A percentile compares a stretch with the other conserved stretches of the same genome.
phyloP scores from a whole-genome alignment of 2,888 invertebrate species.

The Aleiodes alternator region DNA sequence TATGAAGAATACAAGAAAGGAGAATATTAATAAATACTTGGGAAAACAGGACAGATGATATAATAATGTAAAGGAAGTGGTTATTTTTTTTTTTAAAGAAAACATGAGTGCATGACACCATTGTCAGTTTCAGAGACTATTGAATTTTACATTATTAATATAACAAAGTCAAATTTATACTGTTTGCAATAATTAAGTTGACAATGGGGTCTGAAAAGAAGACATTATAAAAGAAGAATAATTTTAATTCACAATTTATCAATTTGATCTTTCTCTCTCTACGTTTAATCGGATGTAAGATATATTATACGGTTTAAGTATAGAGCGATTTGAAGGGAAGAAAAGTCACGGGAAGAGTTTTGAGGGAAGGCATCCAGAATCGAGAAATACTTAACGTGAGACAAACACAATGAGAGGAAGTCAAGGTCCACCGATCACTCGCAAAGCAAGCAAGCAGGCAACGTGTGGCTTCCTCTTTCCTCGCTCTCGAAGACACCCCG shows the following conservation, averaged over 20 bases:
- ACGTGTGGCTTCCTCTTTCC: constrained; percentile 54
- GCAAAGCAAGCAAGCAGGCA: constrained; percentile 61
- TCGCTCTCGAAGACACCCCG: constrained; percentile 42
- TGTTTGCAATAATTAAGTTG: no score
- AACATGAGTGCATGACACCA: no score
- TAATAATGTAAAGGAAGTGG: constrained; percentile 31
- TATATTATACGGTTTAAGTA: constrained; percentile 19
- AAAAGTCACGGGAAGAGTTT: constrained; percentile 41
- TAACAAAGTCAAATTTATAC: no score
- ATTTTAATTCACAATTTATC: constrained; percentile 12
- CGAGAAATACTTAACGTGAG: constrained; percentile 51
- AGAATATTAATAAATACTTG: constrained; percentile 19
- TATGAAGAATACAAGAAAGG: neutral
- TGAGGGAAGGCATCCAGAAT: constrained; percentile 38
- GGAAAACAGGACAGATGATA: constrained; percentile 18
- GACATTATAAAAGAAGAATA: neutral
- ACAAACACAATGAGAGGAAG: constrained; percentile 74
- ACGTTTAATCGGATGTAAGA: constrained; percentile 12
- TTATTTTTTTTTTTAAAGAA: neutral
- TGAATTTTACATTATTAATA: no score
- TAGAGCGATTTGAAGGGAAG: constrained; percentile 17
- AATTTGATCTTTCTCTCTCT: constrained; percentile 1
- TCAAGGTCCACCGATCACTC: constrained; percentile 73
- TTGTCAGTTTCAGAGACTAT: no score
- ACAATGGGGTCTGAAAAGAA: neutral